Conservation (phyloP, 2,797 vertebrate species). For the Ceyx erithaca region DNA sequence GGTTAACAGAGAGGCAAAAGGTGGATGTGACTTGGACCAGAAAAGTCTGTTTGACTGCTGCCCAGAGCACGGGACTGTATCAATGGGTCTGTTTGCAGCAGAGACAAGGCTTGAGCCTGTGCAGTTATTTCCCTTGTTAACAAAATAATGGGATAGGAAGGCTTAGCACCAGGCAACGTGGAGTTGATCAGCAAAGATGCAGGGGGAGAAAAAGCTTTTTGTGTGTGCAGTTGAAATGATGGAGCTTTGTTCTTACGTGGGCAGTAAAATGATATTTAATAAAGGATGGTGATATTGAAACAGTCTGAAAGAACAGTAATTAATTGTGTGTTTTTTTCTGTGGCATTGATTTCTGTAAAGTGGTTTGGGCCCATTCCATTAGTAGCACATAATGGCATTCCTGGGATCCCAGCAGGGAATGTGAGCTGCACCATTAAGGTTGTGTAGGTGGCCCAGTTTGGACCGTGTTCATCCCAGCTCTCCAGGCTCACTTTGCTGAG, state of each 20-base stretch:
- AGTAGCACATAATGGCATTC: neutral
- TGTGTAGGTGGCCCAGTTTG: neutral
- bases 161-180: neutral
- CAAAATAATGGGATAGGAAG: neutral
- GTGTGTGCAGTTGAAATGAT: neutral
- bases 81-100: rapidly evolving
- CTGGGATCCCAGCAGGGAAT: neutral
- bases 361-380: neutral
- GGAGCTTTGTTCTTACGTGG: neutral
- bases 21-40: neutral
- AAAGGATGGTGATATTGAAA: neutral
- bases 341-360: slow-evolving; percentile 39
- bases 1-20: neutral
- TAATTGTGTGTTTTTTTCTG: neutral
- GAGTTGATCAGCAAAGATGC: neutral
- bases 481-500: neutral
- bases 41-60: neutral
- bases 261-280: neutral
- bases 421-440: neutral
- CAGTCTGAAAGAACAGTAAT: neutral
- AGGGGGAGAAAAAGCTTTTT: neutral
- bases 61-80: rapidly evolving
- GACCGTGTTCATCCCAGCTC: neutral
- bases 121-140: neutral
- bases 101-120: neutral